Evolutionary conservation across 53 echinoderm and acorn worm species (phyloP).

Genomic region (Temnopleurus reevesii): DNA sequence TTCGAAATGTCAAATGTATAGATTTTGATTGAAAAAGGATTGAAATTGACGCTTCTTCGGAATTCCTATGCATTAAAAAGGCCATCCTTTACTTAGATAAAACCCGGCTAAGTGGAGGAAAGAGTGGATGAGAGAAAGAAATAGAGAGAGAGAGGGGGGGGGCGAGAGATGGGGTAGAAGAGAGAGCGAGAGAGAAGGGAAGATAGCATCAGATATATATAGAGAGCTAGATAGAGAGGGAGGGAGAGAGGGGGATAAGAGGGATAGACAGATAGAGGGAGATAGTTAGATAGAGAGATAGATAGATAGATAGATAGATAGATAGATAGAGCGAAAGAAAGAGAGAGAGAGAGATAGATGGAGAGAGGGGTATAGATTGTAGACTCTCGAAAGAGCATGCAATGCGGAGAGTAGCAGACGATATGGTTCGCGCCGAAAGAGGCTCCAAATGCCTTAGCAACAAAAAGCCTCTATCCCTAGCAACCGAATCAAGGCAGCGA

Average conservation of each 20-base stretch:
- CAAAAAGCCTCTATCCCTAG: slow-evolving; percentile 51
- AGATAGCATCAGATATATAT: too few species aligned
- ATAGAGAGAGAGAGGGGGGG: too few species aligned
- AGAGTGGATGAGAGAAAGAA: too few species aligned
- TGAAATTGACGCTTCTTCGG: slow-evolving; percentile 27
- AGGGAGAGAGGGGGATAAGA: neutral
- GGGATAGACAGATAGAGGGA: too few species aligned
- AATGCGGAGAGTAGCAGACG: slow-evolving; percentile 1
- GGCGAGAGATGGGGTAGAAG: too few species aligned
- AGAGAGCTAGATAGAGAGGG: neutral
- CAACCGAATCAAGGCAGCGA: slow-evolving; percentile 21
- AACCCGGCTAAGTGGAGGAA: neutral
- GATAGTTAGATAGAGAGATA: too few species aligned
- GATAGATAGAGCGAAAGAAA: too few species aligned
- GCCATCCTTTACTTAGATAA: neutral
- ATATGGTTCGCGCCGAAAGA: slow-evolving; percentile 19
- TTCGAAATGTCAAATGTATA: neutral
- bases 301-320: too few species aligned
- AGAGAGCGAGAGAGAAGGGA: too few species aligned
- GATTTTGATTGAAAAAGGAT: neutral
- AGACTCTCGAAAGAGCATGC: neutral
- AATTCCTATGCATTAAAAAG: neutral
- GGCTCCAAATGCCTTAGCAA: slow-evolving; percentile 46
- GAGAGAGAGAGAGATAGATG: neutral
- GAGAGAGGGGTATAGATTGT: neutral